Base-by-base conservation (phyloP, 2,113 vertebrate species). In the Spea multiplicata region DNA sequence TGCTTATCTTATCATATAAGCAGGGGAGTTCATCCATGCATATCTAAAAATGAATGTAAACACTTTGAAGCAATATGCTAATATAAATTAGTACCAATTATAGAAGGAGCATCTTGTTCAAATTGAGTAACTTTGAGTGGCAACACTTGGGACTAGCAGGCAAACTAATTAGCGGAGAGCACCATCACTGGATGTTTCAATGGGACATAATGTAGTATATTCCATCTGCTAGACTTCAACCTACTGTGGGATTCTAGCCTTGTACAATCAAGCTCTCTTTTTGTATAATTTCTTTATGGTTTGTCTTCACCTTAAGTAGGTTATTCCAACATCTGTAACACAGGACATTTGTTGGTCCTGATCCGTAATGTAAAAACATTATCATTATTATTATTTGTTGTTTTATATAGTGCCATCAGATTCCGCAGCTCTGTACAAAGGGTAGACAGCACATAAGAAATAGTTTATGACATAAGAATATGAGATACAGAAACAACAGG, bases 81-180 rank as follows among this genome's bases (percentile, higher is more conserved):
- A 68, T 83, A 70, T 49, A 80, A 82, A 68, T 49, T 45, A 77
- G 45, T 71, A 77, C 8, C 47, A 53, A 80, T 84, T 82, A 83
- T 81, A 45, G 3, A 66, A 61, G 50, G 86, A 84, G 57, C 30
- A 84, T 85, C 74, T 66, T 83, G 10, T 74, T 52, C 83, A 44
- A 62, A 82, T 81, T 66, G 80, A 72, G 86, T 82, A 81, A 81
- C 47, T 81, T 46, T 73, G 75, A 74, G 44, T 83, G 72, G 85
- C 80, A 82, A 72, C 71, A 82, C 78, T 59, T 10, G 61, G 64
- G 61, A 73, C 13, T 83, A 76, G 14, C 16, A 80, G 78, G 61
- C 75, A 87, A 84, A 76, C 44, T 84, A 85, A 87, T 87, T 87
- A 86, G 76, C 70, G 84, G 16, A 80, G 77, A 76, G 44, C 14